Evolutionary conservation across 2,113 vertebrate species (phyloP).

Genomic region (Calypte anna): DNA sequence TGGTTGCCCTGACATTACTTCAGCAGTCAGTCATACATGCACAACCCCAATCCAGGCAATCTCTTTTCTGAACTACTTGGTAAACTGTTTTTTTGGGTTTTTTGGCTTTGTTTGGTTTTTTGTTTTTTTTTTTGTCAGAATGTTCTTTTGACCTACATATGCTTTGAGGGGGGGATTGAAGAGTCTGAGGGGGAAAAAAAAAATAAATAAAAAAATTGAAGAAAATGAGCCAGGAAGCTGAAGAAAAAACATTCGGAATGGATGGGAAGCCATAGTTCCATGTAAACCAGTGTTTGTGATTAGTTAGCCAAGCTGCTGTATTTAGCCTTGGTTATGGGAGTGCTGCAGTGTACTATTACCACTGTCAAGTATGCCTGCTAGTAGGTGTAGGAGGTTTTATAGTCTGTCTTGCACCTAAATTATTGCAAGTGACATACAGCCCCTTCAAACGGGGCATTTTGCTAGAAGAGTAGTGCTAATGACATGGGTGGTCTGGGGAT

Average conservation of each 20-base stretch:
- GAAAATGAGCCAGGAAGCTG: neutral
- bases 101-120: neutral
- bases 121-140: neutral
- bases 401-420: constrained; percentile 24
- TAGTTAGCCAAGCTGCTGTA: constrained; percentile 5
- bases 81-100: neutral
- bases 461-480: constrained; percentile 17
- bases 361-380: neutral
- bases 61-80: neutral
- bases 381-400: constrained; percentile 38
- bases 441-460: constrained; percentile 24
- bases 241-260: neutral
- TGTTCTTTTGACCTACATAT: accelerated
- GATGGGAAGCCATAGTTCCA: neutral
- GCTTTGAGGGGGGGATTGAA: neutral
- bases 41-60: neutral
- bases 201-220: neutral
- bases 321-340: constrained; percentile 22
- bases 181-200: neutral
- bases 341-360: neutral
- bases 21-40: neutral
- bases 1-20: constrained; percentile 21
- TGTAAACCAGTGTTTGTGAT: neutral
- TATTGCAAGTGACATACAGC: constrained; percentile 53
- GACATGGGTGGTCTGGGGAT: constrained; percentile 58